Evolutionary conservation across 1,140 invertebrate species (phyloP).

Genomic region (Drosophila busckii): DNA sequence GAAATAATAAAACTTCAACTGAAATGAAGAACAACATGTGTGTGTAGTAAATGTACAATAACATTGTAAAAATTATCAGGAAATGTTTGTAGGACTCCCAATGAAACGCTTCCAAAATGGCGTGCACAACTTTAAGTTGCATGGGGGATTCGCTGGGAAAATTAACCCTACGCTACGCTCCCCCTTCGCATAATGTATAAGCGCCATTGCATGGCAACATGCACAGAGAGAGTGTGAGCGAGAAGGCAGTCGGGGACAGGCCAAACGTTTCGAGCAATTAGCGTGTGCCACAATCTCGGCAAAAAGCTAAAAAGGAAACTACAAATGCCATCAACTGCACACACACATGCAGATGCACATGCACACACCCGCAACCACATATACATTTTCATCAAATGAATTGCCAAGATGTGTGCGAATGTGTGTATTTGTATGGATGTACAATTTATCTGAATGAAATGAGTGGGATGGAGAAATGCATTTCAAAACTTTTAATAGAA

Average conservation of each 20-base stretch:
- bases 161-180: background rate
- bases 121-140: conserved; percentile 25
- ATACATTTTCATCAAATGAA: conserved; percentile 46
- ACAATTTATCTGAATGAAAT: background rate
- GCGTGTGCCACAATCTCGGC: conserved; percentile 67
- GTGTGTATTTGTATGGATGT: background rate
- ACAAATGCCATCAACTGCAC: conserved; percentile 41
- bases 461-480: background rate
- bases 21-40: conserved; percentile 48
- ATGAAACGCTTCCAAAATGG: conserved; percentile 37
- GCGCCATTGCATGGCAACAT: conserved; percentile 26
- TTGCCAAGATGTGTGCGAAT: conserved; percentile 11
- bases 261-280: conserved; percentile 62
- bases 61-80: conserved; percentile 35
- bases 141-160: background rate
- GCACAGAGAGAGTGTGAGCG: conserved; percentile 25
- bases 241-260: background rate
- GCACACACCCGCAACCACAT: conserved; percentile 26
- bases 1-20: conserved; percentile 51
- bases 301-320: conserved; percentile 53
- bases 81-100: conserved; percentile 48
- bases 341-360: too few relatives aligned
- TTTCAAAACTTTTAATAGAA: too few relatives aligned
- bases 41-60: conserved; percentile 64
- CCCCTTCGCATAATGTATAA: conserved; percentile 34